phyloP scores from a whole-genome alignment of 2,888 invertebrate species.

The Lepetodrilus schrolli region DNA sequence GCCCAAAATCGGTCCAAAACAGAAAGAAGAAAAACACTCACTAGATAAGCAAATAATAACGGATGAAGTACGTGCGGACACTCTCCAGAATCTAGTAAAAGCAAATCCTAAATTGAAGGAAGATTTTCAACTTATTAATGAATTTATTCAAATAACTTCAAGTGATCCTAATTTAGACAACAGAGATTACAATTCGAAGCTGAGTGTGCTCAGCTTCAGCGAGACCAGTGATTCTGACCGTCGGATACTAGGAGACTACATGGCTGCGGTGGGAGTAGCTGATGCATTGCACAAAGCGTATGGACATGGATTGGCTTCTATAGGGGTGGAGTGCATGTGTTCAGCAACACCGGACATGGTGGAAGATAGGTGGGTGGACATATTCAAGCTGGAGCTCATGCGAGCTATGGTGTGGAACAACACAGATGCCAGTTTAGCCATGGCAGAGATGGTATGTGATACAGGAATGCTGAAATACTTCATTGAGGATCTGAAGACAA shows the following conservation, averaged over 20 bases:
- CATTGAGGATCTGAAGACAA: constrained; percentile 30
- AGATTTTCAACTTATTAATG: too few relatives aligned
- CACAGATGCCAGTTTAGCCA: constrained; percentile 48
- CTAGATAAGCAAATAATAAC: too few relatives aligned
- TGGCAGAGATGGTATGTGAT: constrained; percentile 43
- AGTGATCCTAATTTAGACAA: too few relatives aligned
- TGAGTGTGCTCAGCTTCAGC: not conserved
- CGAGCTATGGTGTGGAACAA: constrained; percentile 54
- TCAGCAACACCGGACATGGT: too few relatives aligned
- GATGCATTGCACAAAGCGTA: not conserved
- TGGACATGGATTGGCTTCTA: not conserved
- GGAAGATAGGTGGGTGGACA: not conserved
- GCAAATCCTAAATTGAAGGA: too few relatives aligned
- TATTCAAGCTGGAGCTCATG: not conserved
- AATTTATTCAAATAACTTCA: too few relatives aligned
- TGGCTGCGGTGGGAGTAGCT: not conserved
- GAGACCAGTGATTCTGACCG: not conserved
- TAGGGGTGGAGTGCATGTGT: not conserved
- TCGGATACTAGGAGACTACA: not conserved
- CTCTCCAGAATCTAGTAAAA: too few relatives aligned
- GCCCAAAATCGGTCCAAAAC: too few relatives aligned
- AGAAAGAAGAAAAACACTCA: too few relatives aligned
- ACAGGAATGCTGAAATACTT: constrained; percentile 36
- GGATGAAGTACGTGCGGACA: too few relatives aligned
- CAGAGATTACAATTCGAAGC: too few relatives aligned